Conservation (phyloP, 2,113 vertebrate species). For the Pandion haliaetus region DNA sequence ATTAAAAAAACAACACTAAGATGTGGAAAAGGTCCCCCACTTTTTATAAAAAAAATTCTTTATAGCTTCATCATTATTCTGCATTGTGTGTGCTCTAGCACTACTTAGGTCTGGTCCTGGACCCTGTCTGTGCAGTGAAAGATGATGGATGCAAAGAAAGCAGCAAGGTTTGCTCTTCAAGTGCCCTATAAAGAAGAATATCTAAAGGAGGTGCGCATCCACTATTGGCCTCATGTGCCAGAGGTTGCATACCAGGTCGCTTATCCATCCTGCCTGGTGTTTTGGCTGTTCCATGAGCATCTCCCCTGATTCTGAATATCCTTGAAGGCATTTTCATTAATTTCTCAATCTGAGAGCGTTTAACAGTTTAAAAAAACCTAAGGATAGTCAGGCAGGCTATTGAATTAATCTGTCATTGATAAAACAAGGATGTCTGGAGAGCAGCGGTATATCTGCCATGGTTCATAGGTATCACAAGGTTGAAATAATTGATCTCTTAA, state of each 20-base stretch:
- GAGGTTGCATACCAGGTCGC: rapidly evolving
- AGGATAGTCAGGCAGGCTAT: background rate
- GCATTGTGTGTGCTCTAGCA: background rate
- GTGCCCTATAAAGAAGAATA: background rate
- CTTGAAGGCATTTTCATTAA: background rate
- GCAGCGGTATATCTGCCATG: background rate
- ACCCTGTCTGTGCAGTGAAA: background rate
- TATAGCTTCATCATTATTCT: background rate
- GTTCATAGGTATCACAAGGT: background rate
- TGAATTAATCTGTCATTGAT: background rate
- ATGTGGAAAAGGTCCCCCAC: background rate
- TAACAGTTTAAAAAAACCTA: background rate
- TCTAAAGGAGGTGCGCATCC: background rate
- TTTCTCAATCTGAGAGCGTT: background rate
- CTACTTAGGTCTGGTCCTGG: background rate
- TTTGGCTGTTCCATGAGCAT: background rate
- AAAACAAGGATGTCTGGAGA: background rate
- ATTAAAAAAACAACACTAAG: background rate
- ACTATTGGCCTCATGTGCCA: rapidly evolving
- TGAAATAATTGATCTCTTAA: background rate
- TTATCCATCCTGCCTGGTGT: rapidly evolving
- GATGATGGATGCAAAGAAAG: background rate
- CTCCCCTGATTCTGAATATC: background rate
- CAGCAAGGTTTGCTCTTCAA: background rate
- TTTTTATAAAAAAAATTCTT: too few species aligned